phyloP scores from a whole-genome alignment of 2,113 vertebrate genomes.

The Caretta caretta region DNA sequence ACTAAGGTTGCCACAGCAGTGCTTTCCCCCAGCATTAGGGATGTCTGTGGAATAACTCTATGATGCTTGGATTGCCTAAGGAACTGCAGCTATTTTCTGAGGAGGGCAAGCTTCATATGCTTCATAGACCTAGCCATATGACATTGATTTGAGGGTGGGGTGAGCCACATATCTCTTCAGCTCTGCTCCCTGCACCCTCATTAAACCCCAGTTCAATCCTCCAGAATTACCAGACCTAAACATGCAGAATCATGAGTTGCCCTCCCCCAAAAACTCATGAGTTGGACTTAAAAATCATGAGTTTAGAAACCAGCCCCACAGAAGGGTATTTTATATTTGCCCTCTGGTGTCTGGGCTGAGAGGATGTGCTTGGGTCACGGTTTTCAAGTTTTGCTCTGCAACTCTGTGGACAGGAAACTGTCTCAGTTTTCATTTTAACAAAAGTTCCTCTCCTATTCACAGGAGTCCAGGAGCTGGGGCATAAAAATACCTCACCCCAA shows the following conservation, averaged over 20 bases:
- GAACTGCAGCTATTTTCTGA: no score
- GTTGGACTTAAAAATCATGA: background rate
- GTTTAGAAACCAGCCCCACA: no score
- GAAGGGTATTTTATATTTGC: background rate
- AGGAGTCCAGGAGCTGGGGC: background rate
- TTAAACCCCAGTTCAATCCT: background rate
- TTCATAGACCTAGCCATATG: background rate
- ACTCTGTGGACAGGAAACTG: background rate
- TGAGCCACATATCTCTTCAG: background rate
- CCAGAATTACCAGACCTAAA: background rate
- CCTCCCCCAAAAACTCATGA: no score
- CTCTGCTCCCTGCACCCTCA: background rate
- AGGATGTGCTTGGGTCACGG: background rate
- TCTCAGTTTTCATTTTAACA: background rate
- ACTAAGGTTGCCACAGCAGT: no score
- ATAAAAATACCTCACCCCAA: background rate
- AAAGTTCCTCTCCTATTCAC: background rate
- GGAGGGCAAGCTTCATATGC: no score
- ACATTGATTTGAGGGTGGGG: background rate
- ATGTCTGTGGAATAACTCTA: no score
- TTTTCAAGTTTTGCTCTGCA: background rate
- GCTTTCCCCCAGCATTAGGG: no score
- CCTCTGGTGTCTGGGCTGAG: background rate
- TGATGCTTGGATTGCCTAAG: no score
- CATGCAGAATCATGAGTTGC: background rate